A percentile compares a stretch with the other conserved stretches of the same genome.
These are phyloP conservation scores for Drosophila fuyamai DNA, from an alignment of 1,140 invertebrate species.

Conservation along the genomic window DNA sequence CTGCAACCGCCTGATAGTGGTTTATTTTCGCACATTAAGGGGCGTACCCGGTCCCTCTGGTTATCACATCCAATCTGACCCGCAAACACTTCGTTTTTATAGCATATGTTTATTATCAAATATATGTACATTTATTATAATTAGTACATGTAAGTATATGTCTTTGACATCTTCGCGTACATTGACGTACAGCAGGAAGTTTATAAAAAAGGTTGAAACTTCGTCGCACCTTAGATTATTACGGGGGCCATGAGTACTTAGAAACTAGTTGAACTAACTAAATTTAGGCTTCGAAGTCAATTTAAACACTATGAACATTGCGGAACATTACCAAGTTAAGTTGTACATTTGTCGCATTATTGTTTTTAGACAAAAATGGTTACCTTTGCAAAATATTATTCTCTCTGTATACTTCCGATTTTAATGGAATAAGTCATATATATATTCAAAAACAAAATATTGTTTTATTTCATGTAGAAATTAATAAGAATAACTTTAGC, in stretches of 20 bases:
- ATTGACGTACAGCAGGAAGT: conserved; percentile 18
- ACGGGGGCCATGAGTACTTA: conserved; percentile 45
- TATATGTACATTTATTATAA: conserved; percentile 22
- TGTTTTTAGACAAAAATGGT: conserved; percentile 2
- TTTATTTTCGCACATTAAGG: conserved; percentile 13
- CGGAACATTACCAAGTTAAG: conserved; percentile 31
- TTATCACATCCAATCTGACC: conserved; percentile 29
- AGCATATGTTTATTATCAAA: conserved; percentile 54
- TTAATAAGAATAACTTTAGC: too few species aligned
- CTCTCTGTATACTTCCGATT: too few species aligned
- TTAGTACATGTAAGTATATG: conserved; percentile 15
- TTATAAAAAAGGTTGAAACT: conserved; percentile 11
- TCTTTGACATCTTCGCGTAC: conserved; percentile 34
- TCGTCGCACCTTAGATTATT: conserved; percentile 5
- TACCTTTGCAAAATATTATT: conserved; percentile 3
- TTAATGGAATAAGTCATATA: too few species aligned
- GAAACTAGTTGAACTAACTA: conserved; percentile 60
- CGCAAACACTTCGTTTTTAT: conserved; percentile 19
- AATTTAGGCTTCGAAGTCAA: conserved; percentile 25
- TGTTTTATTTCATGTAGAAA: too few species aligned
- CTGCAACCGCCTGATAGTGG: conserved; percentile 18
- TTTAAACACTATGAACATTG: conserved; percentile 30
- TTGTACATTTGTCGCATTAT: conserved; percentile 51
- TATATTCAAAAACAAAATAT: too few species aligned
- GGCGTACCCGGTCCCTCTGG: conserved; percentile 24